Conservation (phyloP, 2,888 invertebrate species). For the Drosophila melanosoma region DNA sequence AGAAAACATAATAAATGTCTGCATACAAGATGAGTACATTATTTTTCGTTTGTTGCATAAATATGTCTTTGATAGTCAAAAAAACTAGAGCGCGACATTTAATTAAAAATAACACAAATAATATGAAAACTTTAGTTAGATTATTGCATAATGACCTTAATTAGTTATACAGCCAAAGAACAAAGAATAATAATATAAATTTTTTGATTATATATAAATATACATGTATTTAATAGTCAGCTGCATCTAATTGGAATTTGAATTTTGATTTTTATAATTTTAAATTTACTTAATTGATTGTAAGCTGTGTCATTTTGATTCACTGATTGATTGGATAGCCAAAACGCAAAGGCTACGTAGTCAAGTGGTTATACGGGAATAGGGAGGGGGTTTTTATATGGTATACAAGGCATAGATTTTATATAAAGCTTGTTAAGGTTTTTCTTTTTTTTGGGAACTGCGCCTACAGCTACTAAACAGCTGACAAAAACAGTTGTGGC, state of each 20-base stretch:
- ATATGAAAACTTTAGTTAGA: conserved; percentile 34
- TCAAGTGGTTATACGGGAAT: conserved; percentile 9
- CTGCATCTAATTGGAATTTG: conserved; percentile 29
- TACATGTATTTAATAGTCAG: conserved; percentile 55
- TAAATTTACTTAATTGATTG: conserved; percentile 9
- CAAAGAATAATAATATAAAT: conserved; percentile 30
- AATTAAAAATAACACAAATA: conserved; percentile 44
- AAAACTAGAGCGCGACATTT: conserved; percentile 33
- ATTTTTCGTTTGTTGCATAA: conserved; percentile 9
- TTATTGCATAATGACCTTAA: neutral
- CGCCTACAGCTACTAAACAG: conserved; percentile 18
- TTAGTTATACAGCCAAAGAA: conserved; percentile 4
- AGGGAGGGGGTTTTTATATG: neutral
- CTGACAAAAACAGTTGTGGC: conserved; percentile 15
- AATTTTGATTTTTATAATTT: conserved; percentile 1
- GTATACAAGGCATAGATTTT: neutral
- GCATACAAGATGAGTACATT: conserved; percentile 5
- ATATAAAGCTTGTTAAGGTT: conserved; percentile 2
- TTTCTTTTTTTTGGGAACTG: neutral
- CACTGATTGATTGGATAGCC: conserved; percentile 19
- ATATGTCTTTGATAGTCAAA: conserved; percentile 37
- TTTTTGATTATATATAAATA: conserved; percentile 23
- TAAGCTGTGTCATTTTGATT: conserved; percentile 25
- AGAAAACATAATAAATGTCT: neutral
- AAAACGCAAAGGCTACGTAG: conserved; percentile 9